A percentile compares a stretch with the other conserved stretches of the same genome.
These are phyloP conservation scores for Zapornia atra DNA, from an alignment of 2,113 vertebrate species.

Conservation along the genomic window DNA sequence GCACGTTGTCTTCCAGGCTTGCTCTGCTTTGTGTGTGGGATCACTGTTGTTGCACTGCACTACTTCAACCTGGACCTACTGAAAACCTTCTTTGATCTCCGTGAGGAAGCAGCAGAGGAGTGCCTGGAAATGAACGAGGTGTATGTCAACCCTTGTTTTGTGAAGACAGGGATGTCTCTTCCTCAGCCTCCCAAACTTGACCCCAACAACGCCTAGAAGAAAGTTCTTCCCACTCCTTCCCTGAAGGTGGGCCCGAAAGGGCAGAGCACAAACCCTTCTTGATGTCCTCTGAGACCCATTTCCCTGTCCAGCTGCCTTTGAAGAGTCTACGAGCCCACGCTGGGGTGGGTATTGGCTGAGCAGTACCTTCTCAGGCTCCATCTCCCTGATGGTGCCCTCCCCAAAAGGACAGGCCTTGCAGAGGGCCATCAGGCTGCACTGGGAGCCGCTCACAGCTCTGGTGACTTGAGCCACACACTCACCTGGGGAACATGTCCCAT, in stretches of 20 bases:
- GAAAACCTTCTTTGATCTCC: constrained; percentile 82
- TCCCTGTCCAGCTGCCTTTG: background rate
- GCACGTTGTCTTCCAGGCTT: constrained; percentile 72
- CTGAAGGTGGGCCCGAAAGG: background rate
- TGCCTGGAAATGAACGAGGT: constrained; percentile 32
- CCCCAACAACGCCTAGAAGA: constrained; percentile 3
- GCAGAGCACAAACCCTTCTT: background rate
- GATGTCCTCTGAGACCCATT: background rate
- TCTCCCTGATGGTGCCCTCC: background rate
- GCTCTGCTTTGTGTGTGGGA: constrained; percentile 84
- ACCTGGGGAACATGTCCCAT: background rate
- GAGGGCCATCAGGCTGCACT: background rate
- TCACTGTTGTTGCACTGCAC: constrained; percentile 78
- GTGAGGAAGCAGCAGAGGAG: constrained; percentile 67
- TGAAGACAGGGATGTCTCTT: background rate
- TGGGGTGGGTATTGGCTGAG: background rate
- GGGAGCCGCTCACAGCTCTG: background rate
- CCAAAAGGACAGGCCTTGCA: background rate
- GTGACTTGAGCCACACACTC: background rate
- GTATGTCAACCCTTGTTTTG: background rate
- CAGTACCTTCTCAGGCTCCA: background rate
- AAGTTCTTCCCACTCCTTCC: background rate
- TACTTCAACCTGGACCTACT: constrained; percentile 75
- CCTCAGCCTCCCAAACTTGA: background rate
- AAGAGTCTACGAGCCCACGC: fast-evolving